Base-by-base conservation (phyloP, 2,113 vertebrate species). In the Oryzias curvinotus region DNA sequence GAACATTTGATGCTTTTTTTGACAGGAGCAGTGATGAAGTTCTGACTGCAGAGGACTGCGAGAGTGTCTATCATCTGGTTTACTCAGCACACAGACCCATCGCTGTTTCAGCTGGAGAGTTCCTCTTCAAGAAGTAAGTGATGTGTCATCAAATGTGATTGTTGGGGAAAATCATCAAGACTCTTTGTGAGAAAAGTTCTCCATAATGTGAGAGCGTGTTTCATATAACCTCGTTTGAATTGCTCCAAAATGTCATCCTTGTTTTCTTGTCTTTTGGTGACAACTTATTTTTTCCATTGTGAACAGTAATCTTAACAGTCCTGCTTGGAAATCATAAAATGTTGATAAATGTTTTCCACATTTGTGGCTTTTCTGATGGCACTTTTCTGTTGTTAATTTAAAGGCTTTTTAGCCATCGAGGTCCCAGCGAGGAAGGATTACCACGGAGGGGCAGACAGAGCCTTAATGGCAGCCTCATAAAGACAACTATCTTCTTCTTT, bases 401-500 rank as follows among this genome's bases (percentile, higher is more conserved):
- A 54, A 98, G 96, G 66, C 92, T 98, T 79, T 98, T 98, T 85
- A 98, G 96, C 77, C 94, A 95, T 78, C 93, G 91, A 83, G 93
- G 94, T 73, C 88, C 94, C 43, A 96, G 97, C 81, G 96, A 98
- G 6, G 96, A 98, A 57, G 94, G 92, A 21, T 19, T 69, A 89
- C 95, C 73, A 82, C 92, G 96, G 81, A 94, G 95, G 76, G 96
- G 96, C 81, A 93, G 96, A 68, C 96, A 96, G 88, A 94, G 96
- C 84, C 92, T 94, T 14, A 98, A 98, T 56, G 95, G 96, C 78
- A 96, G 95, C 71, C 95, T 98, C 70, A 96, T 98, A 78, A 98
- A 96, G 88, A 98, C 96, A 1, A 94, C 97, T 46, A 95, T 98
- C 52, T 98, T 98, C 89, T 98, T 98, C 93, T 98, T 98, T 78